These are phyloP conservation scores for Nipponia nippon DNA, from an alignment of 2,113 vertebrate genomes.

Conservation along the genomic window DNA sequence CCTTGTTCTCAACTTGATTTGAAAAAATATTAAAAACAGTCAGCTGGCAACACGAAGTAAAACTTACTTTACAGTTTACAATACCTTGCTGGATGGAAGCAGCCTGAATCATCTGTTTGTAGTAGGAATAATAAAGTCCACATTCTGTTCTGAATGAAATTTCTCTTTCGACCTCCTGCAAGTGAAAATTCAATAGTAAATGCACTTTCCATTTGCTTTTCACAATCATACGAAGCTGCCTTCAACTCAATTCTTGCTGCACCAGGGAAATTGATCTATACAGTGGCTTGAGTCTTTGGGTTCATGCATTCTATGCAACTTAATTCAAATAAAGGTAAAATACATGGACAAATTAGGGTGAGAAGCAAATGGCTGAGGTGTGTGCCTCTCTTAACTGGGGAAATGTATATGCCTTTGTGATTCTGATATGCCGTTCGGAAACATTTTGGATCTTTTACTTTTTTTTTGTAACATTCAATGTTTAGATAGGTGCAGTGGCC, in stretches of 20 bases:
- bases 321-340: not conserved
- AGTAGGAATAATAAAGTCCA: slow-evolving; percentile 98
- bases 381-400: not conserved
- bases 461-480: not conserved
- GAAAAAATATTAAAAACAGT: not conserved
- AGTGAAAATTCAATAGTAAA: slow-evolving; percentile 29
- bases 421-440: not conserved
- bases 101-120: slow-evolving; percentile 94
- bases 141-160: slow-evolving; percentile 98
- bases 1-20: not conserved
- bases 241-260: not conserved
- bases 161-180: slow-evolving; percentile 96
- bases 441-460: not conserved
- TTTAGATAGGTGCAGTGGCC: not conserved
- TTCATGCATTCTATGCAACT: not conserved
- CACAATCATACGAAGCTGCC: not conserved
- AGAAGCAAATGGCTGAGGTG: not conserved
- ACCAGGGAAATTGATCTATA: not conserved
- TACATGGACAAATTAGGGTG: not conserved
- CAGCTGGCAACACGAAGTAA: not conserved
- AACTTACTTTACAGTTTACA: slow-evolving; percentile 55
- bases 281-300: not conserved
- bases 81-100: slow-evolving; percentile 91
- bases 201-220: not conserved
- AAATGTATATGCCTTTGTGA: not conserved